These are phyloP conservation scores for Drosophila elegans DNA, from an alignment of 1,140 invertebrate genomes.

Conservation along the genomic window DNA sequence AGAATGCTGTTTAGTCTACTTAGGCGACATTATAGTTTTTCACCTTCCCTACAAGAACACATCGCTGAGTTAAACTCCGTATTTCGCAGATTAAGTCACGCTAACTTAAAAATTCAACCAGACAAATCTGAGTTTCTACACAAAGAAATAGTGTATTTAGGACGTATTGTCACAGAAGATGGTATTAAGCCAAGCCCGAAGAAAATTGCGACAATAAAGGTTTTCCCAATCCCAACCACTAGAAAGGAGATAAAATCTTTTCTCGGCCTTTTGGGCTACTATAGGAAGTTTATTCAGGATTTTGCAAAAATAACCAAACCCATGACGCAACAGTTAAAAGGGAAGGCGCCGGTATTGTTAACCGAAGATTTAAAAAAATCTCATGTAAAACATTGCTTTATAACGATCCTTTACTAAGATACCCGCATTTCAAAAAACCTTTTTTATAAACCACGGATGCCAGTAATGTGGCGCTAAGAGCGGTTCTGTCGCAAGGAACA, in stretches of 20 bases:
- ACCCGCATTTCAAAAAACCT: conserved; percentile 53
- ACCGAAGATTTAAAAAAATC: conserved; percentile 3
- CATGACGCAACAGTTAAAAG: conserved; percentile 17
- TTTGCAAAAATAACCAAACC: conserved; percentile 48
- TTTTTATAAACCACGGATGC: conserved; percentile 40
- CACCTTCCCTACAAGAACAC: conserved; percentile 69
- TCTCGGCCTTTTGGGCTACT: conserved; percentile 41
- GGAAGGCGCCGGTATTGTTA: not conserved
- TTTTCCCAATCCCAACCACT: conserved; percentile 47
- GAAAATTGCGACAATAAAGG: conserved; percentile 35
- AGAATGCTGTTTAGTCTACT: conserved; percentile 43
- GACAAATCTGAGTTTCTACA: not conserved
- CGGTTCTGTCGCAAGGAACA: conserved; percentile 35
- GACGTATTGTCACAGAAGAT: conserved; percentile 66
- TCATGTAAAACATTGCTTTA: conserved; percentile 23
- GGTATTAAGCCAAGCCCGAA: conserved; percentile 55
- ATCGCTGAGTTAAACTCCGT: conserved; percentile 7
- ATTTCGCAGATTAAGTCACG: not conserved
- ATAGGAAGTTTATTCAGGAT: conserved; percentile 14
- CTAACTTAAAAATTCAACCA: not conserved
- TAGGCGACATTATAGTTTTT: conserved; percentile 57
- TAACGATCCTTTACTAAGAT: conserved; percentile 39
- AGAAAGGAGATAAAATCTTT: conserved; percentile 58
- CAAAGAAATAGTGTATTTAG: conserved; percentile 43
- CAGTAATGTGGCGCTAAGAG: conserved; percentile 43